phyloP scores from a whole-genome alignment of 2,797 vertebrate species.

The Falco biarmicus region DNA sequence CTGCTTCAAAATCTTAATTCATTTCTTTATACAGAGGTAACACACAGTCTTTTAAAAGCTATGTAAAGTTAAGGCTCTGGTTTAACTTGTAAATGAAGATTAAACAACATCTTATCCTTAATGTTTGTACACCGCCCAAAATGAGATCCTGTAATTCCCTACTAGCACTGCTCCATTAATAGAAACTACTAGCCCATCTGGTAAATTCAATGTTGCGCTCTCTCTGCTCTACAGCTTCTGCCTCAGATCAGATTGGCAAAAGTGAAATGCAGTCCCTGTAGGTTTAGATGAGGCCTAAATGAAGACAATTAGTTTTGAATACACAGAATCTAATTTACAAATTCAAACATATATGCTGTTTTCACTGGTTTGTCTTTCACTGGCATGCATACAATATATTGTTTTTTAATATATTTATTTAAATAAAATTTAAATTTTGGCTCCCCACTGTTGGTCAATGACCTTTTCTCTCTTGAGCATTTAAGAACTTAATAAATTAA shows the following conservation, averaged over 20 bases:
- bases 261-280: not conserved
- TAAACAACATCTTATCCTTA: not conserved
- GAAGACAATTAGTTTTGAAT: not conserved
- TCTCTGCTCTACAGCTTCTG: not conserved
- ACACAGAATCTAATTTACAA: not conserved
- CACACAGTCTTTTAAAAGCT: not conserved
- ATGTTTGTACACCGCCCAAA: not conserved
- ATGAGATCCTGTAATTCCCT: not conserved
- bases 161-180: not conserved
- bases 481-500: not conserved
- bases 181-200: not conserved
- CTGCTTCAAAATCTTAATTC: not conserved
- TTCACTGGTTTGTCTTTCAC: not conserved
- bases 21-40: not conserved
- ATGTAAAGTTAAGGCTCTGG: not conserved
- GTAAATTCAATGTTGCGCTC: not conserved
- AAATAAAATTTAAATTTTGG: not conserved
- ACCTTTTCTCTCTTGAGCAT: not conserved
- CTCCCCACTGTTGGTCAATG: not conserved
- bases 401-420: not conserved
- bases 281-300: not conserved
- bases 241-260: not conserved
- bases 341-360: not conserved
- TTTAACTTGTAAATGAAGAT: not conserved
- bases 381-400: rapidly evolving